A percentile compares a stretch with the other conserved stretches of the same genome.
These are phyloP conservation scores for Symphodus melops DNA, from an alignment of 2,113 vertebrate genomes.

Conservation along the genomic window DNA sequence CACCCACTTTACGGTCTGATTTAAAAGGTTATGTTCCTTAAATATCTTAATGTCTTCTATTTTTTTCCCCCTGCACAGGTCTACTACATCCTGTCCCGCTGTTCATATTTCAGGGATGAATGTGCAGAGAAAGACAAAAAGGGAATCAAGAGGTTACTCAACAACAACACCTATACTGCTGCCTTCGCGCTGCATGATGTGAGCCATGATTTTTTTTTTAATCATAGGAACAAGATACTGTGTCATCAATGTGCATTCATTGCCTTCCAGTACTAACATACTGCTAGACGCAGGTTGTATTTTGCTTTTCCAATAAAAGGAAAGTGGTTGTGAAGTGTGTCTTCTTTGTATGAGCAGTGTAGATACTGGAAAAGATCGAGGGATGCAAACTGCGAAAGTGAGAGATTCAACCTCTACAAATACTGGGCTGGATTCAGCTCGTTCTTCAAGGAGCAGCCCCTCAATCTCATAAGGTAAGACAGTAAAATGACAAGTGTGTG, in stretches of 20 bases:
- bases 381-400: slow-evolving; percentile 86
- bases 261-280: not conserved
- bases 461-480: slow-evolving; percentile 90
- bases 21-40: not conserved
- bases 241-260: no score
- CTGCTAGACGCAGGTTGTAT: not conserved
- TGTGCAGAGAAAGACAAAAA: slow-evolving; percentile 90
- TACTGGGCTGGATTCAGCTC: slow-evolving; percentile 91
- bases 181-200: slow-evolving; percentile 97
- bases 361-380: slow-evolving; percentile 91
- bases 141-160: slow-evolving; percentile 94
- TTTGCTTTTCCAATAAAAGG: not conserved
- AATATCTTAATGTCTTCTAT: not conserved
- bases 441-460: slow-evolving; percentile 97
- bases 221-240: not conserved
- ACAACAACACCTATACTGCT: slow-evolving; percentile 89
- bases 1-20: no score
- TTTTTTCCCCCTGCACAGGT: slow-evolving; percentile 82
- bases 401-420: slow-evolving; percentile 87
- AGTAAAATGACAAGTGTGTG: not conserved
- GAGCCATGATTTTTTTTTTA: slow-evolving; percentile 62
- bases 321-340: slow-evolving; percentile 2
- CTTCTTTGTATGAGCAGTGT: slow-evolving; percentile 79
- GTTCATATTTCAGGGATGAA: slow-evolving; percentile 88
- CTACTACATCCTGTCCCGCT: slow-evolving; percentile 95